Evolutionary conservation across 1,140 invertebrate genomes (phyloP).

Genomic region (Stegodyphus dumicola): DNA sequence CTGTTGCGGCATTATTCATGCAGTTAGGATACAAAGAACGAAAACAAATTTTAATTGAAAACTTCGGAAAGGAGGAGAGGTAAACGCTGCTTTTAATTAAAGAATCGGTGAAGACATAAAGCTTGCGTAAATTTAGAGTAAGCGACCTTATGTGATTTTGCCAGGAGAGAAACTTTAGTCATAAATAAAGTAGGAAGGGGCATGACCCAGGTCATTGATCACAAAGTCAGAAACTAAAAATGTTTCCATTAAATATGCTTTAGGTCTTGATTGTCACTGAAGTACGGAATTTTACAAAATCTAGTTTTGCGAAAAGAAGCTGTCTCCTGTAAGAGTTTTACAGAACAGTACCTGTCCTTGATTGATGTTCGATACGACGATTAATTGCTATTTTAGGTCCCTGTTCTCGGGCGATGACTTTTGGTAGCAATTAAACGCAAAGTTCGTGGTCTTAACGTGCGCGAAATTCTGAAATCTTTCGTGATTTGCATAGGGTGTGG

Average conservation of each 20-base stretch:
- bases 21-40: too few relatives aligned
- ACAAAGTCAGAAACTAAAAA: neutral
- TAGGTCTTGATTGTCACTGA: too few relatives aligned
- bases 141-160: neutral
- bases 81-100: neutral
- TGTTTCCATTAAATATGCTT: too few relatives aligned
- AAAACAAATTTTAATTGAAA: neutral
- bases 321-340: neutral
- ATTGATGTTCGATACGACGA: slow-evolving; percentile 31
- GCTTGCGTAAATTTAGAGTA: neutral
- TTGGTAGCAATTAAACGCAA: slow-evolving; percentile 21
- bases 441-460: slow-evolving; percentile 26
- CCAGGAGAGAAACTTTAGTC: too few relatives aligned
- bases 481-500: slow-evolving; percentile 36
- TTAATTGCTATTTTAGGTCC: slow-evolving; percentile 35
- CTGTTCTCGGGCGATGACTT: slow-evolving; percentile 32
- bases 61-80: neutral
- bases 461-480: slow-evolving; percentile 24
- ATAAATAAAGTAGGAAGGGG: too few relatives aligned
- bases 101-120: neutral
- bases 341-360: neutral
- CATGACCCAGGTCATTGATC: neutral
- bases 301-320: neutral
- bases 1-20: too few relatives aligned
- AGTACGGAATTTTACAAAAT: too few relatives aligned